Base-by-base conservation (phyloP, 1,140 invertebrate genomes). In the Drosophila suzukii region DNA sequence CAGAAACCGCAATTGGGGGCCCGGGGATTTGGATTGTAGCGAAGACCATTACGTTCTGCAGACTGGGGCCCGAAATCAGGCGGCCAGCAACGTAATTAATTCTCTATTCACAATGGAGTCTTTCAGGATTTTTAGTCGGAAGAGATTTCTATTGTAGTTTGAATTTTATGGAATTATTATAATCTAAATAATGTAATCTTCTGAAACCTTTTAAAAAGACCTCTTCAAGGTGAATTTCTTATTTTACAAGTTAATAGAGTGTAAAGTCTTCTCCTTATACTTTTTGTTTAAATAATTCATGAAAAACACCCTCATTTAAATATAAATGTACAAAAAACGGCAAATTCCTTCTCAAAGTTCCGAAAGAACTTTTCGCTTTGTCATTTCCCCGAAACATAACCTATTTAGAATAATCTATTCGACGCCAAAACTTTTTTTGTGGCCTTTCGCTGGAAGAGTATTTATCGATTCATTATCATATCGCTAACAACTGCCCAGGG, bases 391-490 rank as follows among this genome's bases (percentile, higher is more conserved):
- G 20, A 65, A 68, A 68, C 61, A 68, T 68, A 66, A 65, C 65
- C 65, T 68, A 68, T 68, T 66, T 66, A 54, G 65, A 54, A 68
- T 68, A 68, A 54, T 68, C 65, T 54, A 39, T 44, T 63, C 47
- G 61, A 53, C 38, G 60, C 30, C 38, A 15, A 68, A 68, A 38
- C 44, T 68, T 68, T 44, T 20, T 36, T 32, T 2, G 17, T 30
- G 30, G 53, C 38, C 27, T 10, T 27, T 49, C 59, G 10, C 10
- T 50, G 43, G 36, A 58, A 72, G 68, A 71, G 68, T 72, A 72
- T 72, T 67, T 54, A 60, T 55, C 49, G 54, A 66, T 66, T 75
- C 71, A 75, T 62, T 75, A 63, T 75, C 50, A 62, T 75, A 62
- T 57, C 51, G 51, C 53, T 49, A 56, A 55, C 54, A 62, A 54